These are phyloP conservation scores for Bergia sp. DNA, from an alignment of 92 coral and sea anemone genomes.

Conservation along the genomic window DNA sequence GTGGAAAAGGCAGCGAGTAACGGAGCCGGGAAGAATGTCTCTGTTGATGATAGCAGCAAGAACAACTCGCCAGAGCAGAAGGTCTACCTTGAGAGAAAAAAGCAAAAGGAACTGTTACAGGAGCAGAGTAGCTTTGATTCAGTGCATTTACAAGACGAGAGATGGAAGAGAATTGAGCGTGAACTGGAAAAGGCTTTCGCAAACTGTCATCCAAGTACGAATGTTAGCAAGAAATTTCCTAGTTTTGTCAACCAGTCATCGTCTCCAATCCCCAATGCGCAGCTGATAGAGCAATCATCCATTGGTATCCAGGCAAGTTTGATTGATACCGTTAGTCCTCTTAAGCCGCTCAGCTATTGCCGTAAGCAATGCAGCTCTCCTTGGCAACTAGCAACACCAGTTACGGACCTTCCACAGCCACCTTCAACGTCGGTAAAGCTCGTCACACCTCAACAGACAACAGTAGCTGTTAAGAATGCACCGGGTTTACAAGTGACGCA, in stretches of 20 bases:
- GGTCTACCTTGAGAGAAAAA: constrained; percentile 77
- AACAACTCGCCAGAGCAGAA: constrained; percentile 81
- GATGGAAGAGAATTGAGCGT: constrained; percentile 83
- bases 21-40: background rate
- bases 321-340: constrained; percentile 84
- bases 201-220: constrained; percentile 42
- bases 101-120: constrained; percentile 74
- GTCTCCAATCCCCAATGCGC: constrained; percentile 58
- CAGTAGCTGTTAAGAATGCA: background rate
- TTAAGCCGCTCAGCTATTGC: constrained; percentile 75
- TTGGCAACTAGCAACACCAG: constrained; percentile 34
- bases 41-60: constrained; percentile 17
- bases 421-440: background rate
- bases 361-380: constrained; percentile 54
- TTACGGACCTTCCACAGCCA: background rate
- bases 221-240: constrained; percentile 45
- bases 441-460: background rate
- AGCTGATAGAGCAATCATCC: constrained; percentile 70
- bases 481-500: background rate
- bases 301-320: constrained; percentile 87
- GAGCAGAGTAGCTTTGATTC: constrained; percentile 73
- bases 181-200: constrained; percentile 83
- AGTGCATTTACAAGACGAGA: constrained; percentile 68
- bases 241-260: constrained; percentile 65
- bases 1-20: background rate